These are phyloP conservation scores for Lepisosteus osseus DNA, from an alignment of 2,113 vertebrate genomes.

Conservation along the genomic window DNA sequence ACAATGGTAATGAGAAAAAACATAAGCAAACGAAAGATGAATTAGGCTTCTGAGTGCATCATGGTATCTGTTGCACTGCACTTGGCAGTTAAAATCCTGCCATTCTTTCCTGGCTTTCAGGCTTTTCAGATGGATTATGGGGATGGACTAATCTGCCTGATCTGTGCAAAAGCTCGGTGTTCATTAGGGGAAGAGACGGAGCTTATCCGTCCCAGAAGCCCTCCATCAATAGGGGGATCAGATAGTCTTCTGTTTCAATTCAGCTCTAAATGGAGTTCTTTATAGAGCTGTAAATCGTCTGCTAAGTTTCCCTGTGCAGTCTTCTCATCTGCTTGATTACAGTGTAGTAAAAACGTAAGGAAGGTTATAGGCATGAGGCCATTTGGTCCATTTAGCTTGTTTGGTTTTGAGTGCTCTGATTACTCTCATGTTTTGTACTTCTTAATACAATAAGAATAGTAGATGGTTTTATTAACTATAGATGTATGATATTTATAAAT, in stretches of 20 bases:
- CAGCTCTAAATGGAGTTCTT: background rate
- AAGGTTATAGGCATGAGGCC: too few species aligned
- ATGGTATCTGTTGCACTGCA: background rate
- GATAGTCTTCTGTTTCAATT: background rate
- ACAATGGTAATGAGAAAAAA: constrained; percentile 28
- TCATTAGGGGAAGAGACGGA: constrained; percentile 28
- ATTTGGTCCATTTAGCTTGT: too few species aligned
- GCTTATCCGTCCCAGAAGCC: constrained; percentile 32
- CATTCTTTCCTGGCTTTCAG: background rate
- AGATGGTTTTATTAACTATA: too few species aligned
- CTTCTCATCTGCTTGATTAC: constrained; percentile 1
- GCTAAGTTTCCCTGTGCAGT: background rate
- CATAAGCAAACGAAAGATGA: constrained; percentile 9
- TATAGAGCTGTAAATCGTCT: background rate
- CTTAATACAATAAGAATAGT: too few species aligned
- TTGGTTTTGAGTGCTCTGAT: too few species aligned
- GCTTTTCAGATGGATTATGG: constrained; percentile 50
- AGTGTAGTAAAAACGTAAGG: background rate
- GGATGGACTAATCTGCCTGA: constrained; percentile 15
- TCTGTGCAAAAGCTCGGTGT: constrained; percentile 4
- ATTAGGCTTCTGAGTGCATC: background rate
- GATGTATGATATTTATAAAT: too few species aligned
- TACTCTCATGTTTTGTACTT: too few species aligned
- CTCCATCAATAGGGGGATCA: constrained; percentile 1
- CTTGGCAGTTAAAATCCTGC: too few species aligned